phyloP scores from a whole-genome alignment of 1,140 invertebrate genomes.

The Drosophila rhopaloa region DNA sequence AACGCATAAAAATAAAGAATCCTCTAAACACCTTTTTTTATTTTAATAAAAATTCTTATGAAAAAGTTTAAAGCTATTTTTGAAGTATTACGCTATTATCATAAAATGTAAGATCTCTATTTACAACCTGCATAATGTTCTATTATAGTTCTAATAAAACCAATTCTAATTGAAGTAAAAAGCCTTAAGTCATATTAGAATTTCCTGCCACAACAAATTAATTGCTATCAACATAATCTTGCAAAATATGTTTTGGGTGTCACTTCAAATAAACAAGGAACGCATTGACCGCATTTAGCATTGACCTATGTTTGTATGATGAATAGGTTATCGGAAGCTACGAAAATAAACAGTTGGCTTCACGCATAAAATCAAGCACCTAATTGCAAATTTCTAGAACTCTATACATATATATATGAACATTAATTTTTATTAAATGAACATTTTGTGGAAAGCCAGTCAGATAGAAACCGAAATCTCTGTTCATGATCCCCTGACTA shows the following conservation, averaged over 20 bases:
- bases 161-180: background rate
- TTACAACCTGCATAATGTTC: too few relatives aligned
- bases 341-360: conserved; percentile 18
- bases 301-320: conserved; percentile 47
- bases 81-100: too few relatives aligned
- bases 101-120: too few relatives aligned
- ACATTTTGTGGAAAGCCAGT: background rate
- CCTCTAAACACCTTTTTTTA: too few relatives aligned
- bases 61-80: too few relatives aligned
- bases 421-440: conserved; percentile 10
- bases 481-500: background rate
- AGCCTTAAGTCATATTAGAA: background rate
- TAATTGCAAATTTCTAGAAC: background rate
- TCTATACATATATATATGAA: too few relatives aligned
- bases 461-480: conserved; percentile 1
- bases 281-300: conserved; percentile 67
- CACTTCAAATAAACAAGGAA: conserved; percentile 20
- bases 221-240: background rate
- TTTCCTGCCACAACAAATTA: background rate
- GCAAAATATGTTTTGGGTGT: conserved; percentile 10
- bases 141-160: background rate
- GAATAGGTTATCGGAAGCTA: conserved; percentile 59
- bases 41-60: too few relatives aligned
- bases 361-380: conserved; percentile 12
- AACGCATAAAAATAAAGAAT: too few relatives aligned